Conservation (phyloP, 2,113 vertebrate species). For the Chelonoidis abingdonii region DNA sequence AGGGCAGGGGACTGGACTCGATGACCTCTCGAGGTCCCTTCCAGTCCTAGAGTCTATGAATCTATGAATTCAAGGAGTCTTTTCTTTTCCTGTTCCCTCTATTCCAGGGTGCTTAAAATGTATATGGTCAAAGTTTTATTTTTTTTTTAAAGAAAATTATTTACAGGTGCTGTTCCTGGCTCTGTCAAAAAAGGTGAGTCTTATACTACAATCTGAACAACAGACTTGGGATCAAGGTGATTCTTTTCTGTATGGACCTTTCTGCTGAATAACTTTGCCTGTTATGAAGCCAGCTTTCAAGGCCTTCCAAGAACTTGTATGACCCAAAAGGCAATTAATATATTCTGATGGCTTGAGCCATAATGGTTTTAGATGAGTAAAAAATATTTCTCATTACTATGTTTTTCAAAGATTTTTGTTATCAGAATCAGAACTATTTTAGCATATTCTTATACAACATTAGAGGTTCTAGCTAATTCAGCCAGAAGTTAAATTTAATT, state of each 20-base stretch:
- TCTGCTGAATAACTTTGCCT: background rate
- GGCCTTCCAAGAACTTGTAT: background rate
- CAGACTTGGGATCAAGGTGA: conserved; percentile 48
- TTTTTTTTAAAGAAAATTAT: conserved; percentile 70
- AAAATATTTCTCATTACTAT: background rate
- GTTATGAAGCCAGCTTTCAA: background rate
- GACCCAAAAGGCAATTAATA: background rate
- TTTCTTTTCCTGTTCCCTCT: conserved; percentile 5
- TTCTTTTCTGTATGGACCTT: conserved; percentile 48
- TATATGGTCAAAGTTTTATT: conserved; percentile 27
- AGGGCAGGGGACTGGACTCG: too few relatives aligned
- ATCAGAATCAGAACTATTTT: background rate
- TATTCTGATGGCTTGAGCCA: background rate
- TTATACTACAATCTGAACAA: conserved; percentile 24
- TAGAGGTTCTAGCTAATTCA: conserved; percentile 44
- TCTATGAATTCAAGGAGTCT: conserved; percentile 40
- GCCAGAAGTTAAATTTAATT: conserved; percentile 52
- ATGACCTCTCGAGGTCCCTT: too few relatives aligned
- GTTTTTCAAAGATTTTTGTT: conserved; percentile 15
- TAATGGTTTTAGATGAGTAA: conserved; percentile 1
- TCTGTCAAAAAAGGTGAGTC: conserved; percentile 63
- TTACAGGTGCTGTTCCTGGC: conserved; percentile 66
- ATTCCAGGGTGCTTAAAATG: conserved; percentile 40
- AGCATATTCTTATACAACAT: conserved; percentile 18
- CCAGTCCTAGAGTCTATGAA: too few relatives aligned